Conservation (phyloP, 1,140 invertebrate genomes). For the Hesperophylax magnus region DNA sequence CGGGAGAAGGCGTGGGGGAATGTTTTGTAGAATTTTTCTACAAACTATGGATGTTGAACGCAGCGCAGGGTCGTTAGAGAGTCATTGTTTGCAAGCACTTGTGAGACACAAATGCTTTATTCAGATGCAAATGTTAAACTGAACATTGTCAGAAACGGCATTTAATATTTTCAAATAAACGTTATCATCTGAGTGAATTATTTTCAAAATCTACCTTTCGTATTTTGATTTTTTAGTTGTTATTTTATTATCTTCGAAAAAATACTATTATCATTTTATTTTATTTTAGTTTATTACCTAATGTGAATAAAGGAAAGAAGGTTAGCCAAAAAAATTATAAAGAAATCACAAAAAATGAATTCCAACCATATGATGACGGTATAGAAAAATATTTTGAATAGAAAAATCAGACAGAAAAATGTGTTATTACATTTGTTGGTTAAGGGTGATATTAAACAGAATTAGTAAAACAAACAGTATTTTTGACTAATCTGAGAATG, state of each 20-base stretch:
- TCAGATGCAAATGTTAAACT: slow-evolving; percentile 46
- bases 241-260: background rate
- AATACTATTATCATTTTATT: too few relatives aligned
- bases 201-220: background rate
- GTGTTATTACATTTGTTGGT: too few relatives aligned
- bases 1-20: background rate
- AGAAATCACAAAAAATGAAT: too few relatives aligned
- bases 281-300: too few relatives aligned
- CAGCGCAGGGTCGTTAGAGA: slow-evolving; percentile 41
- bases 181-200: background rate
- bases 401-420: too few relatives aligned
- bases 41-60: slow-evolving; percentile 40
- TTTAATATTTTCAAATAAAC: slow-evolving; percentile 17
- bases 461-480: background rate
- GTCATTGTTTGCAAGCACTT: slow-evolving; percentile 50
- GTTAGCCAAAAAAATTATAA: background rate
- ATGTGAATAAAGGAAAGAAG: too few relatives aligned
- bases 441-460: too few relatives aligned
- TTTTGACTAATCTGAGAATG: background rate
- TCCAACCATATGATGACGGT: too few relatives aligned
- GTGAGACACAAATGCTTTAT: slow-evolving; percentile 42
- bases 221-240: background rate
- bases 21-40: slow-evolving; percentile 39
- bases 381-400: too few relatives aligned
- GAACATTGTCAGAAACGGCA: slow-evolving; percentile 29